Evolutionary conservation across 1,140 invertebrate genomes (phyloP).

Genomic region (Drosophila guanche): DNA sequence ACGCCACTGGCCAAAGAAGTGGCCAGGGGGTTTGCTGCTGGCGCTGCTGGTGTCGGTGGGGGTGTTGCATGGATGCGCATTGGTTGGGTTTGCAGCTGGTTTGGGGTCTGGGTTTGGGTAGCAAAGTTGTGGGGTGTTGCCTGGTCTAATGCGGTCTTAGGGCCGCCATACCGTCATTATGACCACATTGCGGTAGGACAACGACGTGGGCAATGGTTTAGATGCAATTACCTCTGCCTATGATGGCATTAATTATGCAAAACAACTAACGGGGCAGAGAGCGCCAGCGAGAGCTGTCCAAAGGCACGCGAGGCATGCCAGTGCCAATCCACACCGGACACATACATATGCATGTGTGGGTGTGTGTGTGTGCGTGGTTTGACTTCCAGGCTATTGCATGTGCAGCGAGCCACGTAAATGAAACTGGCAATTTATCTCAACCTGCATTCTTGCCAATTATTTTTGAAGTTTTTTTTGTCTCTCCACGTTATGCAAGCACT

Average conservation of each 20-base stretch:
- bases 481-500: slow-evolving; percentile 53
- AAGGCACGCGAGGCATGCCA: slow-evolving; percentile 11
- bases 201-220: slow-evolving; percentile 37
- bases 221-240: slow-evolving; percentile 68
- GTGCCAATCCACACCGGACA: neutral
- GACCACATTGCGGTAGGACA: slow-evolving; percentile 63
- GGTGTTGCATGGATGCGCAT: neutral
- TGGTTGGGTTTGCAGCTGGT: neutral
- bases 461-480: slow-evolving; percentile 25
- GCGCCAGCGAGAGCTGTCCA: neutral
- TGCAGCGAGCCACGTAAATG: slow-evolving; percentile 32
- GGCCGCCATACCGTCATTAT: slow-evolving; percentile 67
- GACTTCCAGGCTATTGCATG: slow-evolving; percentile 60
- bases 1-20: neutral
- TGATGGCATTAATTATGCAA: slow-evolving; percentile 78
- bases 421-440: slow-evolving; percentile 78
- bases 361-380: slow-evolving; percentile 12
- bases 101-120: too few relatives aligned
- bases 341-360: slow-evolving; percentile 1
- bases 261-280: slow-evolving; percentile 41
- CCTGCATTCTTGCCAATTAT: slow-evolving; percentile 46
- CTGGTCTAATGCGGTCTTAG: slow-evolving; percentile 28
- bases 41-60: too few relatives aligned
- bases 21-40: too few relatives aligned
- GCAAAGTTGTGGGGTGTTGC: neutral